Evolutionary conservation across 2,113 vertebrate genomes (phyloP).

Genomic region (Columba livia): DNA sequence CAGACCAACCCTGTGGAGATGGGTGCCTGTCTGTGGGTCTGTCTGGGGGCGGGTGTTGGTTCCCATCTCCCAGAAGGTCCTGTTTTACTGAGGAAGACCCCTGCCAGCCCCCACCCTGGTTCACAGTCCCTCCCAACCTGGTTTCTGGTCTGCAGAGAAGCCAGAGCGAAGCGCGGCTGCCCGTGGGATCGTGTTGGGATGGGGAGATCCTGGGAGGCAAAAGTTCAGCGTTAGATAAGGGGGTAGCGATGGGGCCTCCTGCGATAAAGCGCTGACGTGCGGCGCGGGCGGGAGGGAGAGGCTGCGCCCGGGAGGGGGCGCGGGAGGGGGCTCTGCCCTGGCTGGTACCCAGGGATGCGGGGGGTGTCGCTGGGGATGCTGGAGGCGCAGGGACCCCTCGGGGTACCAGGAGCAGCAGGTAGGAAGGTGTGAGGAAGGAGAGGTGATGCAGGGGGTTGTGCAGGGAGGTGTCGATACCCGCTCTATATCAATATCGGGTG

Average conservation of each 20-base stretch:
- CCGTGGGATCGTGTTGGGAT: fast-evolving
- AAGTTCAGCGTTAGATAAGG: slow-evolving; percentile 51
- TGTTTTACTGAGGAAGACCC: neutral
- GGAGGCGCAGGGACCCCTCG: neutral
- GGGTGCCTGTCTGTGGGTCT: neutral
- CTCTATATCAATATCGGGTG: fast-evolving
- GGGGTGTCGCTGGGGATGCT: neutral
- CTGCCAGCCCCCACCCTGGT: fast-evolving
- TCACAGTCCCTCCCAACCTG: neutral
- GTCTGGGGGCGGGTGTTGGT: fast-evolving
- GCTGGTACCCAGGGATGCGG: neutral
- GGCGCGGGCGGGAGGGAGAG: fast-evolving
- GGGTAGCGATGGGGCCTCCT: neutral
- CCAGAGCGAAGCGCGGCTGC: fast-evolving
- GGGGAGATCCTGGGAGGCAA: slow-evolving; percentile 1
- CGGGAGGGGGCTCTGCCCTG: neutral
- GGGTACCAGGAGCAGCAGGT: neutral
- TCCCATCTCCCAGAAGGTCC: neutral
- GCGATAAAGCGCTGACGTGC: neutral
- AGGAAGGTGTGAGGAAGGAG: neutral
- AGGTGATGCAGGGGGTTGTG: too few relatives aligned
- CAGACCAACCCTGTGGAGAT: neutral
- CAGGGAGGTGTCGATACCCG: fast-evolving
- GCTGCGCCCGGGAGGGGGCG: fast-evolving
- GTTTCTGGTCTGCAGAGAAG: neutral